These are phyloP conservation scores for Trochalopteron elliotii DNA, from an alignment of 2,113 vertebrate genomes.

Conservation along the genomic window DNA sequence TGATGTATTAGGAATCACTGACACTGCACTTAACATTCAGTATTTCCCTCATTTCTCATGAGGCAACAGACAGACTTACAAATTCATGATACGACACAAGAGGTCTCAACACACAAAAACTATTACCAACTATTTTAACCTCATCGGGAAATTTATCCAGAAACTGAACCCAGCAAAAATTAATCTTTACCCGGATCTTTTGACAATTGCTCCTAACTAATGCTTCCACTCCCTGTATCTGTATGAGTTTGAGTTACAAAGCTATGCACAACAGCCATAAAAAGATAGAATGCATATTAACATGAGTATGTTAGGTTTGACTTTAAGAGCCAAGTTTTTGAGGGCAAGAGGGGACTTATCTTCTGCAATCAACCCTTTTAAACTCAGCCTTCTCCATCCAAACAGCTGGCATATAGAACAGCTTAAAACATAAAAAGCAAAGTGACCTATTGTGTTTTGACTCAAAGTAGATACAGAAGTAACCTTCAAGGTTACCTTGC, in stretches of 20 bases:
- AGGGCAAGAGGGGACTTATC: background rate
- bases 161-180: background rate
- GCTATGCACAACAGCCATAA: background rate
- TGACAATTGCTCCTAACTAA: background rate
- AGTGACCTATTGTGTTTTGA: background rate
- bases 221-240: rapidly evolving
- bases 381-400: background rate
- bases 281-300: background rate
- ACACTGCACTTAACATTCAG: background rate
- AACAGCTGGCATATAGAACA: background rate
- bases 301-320: background rate
- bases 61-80: background rate
- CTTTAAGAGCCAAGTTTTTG: background rate
- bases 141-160: background rate
- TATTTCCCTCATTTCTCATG: background rate
- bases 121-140: background rate
- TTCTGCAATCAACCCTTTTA: background rate
- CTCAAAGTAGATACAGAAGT: background rate
- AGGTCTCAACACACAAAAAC: background rate
- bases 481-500: constrained; percentile 64
- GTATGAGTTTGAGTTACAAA: background rate
- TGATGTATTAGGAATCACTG: background rate
- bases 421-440: background rate
- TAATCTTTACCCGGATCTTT: background rate
- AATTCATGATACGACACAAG: background rate